Evolutionary conservation across 2,888 invertebrate species (phyloP).

Genomic region (Mechanitis messenoides): DNA sequence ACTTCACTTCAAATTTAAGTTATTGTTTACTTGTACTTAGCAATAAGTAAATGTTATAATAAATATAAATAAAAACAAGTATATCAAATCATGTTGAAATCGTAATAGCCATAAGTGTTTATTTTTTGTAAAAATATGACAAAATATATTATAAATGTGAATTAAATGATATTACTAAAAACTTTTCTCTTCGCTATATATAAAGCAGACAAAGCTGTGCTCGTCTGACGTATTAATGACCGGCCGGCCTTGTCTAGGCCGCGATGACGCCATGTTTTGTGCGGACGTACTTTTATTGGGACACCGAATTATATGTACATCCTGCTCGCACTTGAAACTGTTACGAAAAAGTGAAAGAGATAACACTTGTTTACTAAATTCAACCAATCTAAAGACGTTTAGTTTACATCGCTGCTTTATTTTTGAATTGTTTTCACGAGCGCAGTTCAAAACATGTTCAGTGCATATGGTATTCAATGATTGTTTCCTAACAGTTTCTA

Average conservation of each 20-base stretch:
- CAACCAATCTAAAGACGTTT: neutral
- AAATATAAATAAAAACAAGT: no score
- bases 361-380: conserved; percentile 9
- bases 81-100: no score
- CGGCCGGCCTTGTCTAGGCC: conserved; percentile 76
- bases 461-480: no score
- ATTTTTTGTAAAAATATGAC: conserved; percentile 1
- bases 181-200: conserved; percentile 38
- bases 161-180: conserved; percentile 27
- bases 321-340: conserved; percentile 43
- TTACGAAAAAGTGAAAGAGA: conserved; percentile 17
- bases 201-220: conserved; percentile 53
- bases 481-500: conserved; percentile 30
- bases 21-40: neutral
- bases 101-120: no score
- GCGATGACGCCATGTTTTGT: conserved; percentile 72
- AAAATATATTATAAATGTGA: neutral
- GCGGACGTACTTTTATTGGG: conserved; percentile 66
- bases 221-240: conserved; percentile 70
- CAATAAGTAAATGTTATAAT: neutral
- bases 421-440: neutral
- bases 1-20: conserved; percentile 21
- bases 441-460: no score
- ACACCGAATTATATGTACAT: conserved; percentile 50
- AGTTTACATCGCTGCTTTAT: neutral